Percentiles rank a stretch among this genome's conserved stretches.
These are phyloP conservation scores for Amphibalanus amphitrite DNA, from an alignment of 1,140 invertebrate species.

Conservation along the genomic window DNA sequence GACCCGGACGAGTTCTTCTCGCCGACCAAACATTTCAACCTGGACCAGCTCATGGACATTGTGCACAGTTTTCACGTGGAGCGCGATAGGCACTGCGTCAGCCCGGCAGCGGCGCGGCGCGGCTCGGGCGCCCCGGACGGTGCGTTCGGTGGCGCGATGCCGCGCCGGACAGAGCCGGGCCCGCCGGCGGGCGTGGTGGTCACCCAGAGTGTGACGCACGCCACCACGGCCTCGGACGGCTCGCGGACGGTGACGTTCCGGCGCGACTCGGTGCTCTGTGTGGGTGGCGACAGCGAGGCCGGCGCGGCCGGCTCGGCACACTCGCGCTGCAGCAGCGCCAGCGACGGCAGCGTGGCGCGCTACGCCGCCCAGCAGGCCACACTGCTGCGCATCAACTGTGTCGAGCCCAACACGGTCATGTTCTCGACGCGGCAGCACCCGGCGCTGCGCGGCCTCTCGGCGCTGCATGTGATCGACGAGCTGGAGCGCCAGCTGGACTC, in stretches of 20 bases:
- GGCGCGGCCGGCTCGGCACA: neutral
- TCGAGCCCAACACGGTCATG: constrained; percentile 23
- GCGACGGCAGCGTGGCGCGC: neutral
- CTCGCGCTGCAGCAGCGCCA: neutral
- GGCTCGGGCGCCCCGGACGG: constrained; percentile 12
- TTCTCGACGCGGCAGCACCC: constrained; percentile 21
- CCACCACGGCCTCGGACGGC: neutral
- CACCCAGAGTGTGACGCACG: neutral
- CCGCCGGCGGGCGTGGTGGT: neutral
- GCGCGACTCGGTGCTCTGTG: constrained; percentile 11
- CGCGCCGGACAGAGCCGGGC: neutral
- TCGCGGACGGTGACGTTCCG: constrained; percentile 15
- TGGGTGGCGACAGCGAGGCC: neutral
- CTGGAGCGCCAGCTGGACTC: constrained; percentile 24
- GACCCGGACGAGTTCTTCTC: constrained; percentile 16
- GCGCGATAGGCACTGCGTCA: constrained; percentile 16
- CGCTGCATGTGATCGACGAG: constrained; percentile 26
- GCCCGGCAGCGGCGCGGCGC: constrained; percentile 11
- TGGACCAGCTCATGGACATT: constrained; percentile 21
- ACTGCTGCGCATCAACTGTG: constrained; percentile 21
- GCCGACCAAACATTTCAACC: constrained; percentile 19
- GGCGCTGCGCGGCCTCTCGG: constrained; percentile 20
- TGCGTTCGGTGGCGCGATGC: neutral
- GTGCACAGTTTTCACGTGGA: constrained; percentile 20
- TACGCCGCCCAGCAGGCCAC: constrained; percentile 13